phyloP scores from a whole-genome alignment of 2,113 vertebrate genomes.

The Lathamus discolor region DNA sequence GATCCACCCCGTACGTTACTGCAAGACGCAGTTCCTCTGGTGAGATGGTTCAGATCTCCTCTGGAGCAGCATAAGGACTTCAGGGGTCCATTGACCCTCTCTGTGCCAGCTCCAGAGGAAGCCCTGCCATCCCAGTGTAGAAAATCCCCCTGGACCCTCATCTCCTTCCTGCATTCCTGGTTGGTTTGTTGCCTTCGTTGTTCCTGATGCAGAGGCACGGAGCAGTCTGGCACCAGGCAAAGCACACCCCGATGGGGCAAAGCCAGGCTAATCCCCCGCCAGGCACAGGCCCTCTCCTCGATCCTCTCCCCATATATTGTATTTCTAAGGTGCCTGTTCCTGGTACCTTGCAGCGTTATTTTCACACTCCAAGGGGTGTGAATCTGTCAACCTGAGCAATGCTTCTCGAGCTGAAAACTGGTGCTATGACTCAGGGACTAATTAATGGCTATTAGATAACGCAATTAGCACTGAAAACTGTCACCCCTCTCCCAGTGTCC shows the following conservation, averaged over 20 bases:
- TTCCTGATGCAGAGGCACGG: rapidly evolving
- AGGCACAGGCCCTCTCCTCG: neutral
- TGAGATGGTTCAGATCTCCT: neutral
- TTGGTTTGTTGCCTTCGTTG: neutral
- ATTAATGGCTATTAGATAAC: conserved; percentile 58
- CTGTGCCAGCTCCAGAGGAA: neutral
- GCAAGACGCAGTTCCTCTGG: neutral
- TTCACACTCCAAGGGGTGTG: neutral
- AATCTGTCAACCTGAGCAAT: conserved; percentile 41
- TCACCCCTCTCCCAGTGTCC: neutral
- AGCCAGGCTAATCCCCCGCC: neutral
- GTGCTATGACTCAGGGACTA: conserved; percentile 35
- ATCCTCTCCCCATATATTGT: neutral
- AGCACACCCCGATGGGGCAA: rapidly evolving
- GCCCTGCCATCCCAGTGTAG: neutral
- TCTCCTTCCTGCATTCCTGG: neutral
- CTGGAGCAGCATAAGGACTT: neutral
- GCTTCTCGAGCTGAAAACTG: neutral
- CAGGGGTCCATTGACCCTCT: neutral
- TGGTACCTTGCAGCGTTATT: neutral
- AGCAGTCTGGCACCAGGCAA: neutral
- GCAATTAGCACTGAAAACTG: conserved; percentile 31
- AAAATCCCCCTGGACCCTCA: neutral
- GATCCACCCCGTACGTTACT: neutral
- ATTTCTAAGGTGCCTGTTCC: neutral